These are phyloP conservation scores for Orchesellides sinensis DNA, from an alignment of 2,888 invertebrate species.

Conservation along the genomic window DNA sequence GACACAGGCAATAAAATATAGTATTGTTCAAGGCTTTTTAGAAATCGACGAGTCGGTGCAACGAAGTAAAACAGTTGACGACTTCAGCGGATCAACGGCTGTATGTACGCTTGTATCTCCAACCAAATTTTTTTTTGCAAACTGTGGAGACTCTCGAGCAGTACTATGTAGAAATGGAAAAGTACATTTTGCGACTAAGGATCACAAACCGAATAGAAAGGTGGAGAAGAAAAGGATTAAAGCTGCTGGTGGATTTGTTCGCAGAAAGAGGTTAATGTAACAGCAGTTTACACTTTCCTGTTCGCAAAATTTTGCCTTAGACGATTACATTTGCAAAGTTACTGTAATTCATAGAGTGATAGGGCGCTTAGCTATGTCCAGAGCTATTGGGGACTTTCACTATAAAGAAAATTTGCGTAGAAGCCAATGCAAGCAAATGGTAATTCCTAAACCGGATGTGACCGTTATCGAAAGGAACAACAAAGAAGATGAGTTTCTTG, in stretches of 20 bases:
- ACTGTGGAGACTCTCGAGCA: conserved; percentile 80
- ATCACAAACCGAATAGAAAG: conserved; percentile 78
- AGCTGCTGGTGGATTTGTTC: conserved; percentile 38
- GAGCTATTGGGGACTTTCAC: conserved; percentile 46
- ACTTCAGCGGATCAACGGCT: conserved; percentile 47
- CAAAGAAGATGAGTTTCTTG: conserved; percentile 21
- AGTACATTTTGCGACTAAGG: conserved; percentile 79
- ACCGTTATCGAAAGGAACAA: conserved; percentile 28
- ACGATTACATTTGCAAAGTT: not conserved
- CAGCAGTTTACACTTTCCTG: not conserved
- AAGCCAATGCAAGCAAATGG: conserved; percentile 34
- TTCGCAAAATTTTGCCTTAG: not conserved
- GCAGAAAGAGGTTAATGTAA: conserved; percentile 6
- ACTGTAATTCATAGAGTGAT: conserved; percentile 2
- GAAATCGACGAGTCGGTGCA: conserved; percentile 7
- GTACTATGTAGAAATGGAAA: conserved; percentile 78
- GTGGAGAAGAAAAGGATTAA: conserved; percentile 32
- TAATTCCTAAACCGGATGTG: conserved; percentile 49
- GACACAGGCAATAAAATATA: not conserved
- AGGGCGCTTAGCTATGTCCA: conserved; percentile 37
- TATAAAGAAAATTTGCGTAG: conserved; percentile 27
- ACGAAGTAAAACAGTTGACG: conserved; percentile 11
- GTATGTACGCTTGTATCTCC: conserved; percentile 78
- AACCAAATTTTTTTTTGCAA: conserved; percentile 78
- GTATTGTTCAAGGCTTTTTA: conserved; percentile 8